Evolutionary conservation across 2,888 invertebrate genomes (phyloP), one percentile per base, ranked within the genome.

Genomic region (Gastrophysa polygoni): DNA sequence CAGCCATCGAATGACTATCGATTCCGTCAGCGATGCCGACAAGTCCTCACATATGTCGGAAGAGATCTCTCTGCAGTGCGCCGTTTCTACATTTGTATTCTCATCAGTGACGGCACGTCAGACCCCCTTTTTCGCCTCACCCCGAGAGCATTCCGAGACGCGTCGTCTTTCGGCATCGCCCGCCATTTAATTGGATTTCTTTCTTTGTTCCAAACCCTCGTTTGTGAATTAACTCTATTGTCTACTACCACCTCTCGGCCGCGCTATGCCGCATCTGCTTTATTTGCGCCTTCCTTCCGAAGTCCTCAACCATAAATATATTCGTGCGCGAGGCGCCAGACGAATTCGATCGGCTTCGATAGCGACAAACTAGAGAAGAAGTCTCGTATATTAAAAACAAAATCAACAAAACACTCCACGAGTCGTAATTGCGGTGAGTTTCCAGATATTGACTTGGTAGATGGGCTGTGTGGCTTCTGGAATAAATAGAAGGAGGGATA

Each of bases 151-250:
- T n/a, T 24, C 58, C 60, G 16, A 34, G 57, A 49, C 20, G 55
- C 51, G 49, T 43, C 56, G 60, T 60, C 67, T 59, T 63, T 58
- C 51, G 50, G 54, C 72, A 71, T 74, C 74, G 71, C 73, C 72
- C 73, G 75, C 73, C 77, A 76, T 79, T 80, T 80, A 80, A 80
- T 80, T 80, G 79, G 80, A 80, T 80, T 80, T 80, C 79, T 80
- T 80, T 79, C 79, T 77, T 74, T 76, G 74, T 74, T 75, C 73
- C 75, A 71, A 73, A 72, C 75, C 63, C 67, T 68, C 67, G 67
- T 79, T 78, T 76, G 65, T 73, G 78, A 80, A 79, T 80, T 79
- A 80, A 78, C 78, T 79, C 75, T 70, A 78, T 80, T 80, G 78
- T 79, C 76, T 71, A 67, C 64, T 66, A 59, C 66, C 68, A 62